Conservation (phyloP, 2,888 invertebrate genomes). For the Synanthedon formicaeformis region DNA sequence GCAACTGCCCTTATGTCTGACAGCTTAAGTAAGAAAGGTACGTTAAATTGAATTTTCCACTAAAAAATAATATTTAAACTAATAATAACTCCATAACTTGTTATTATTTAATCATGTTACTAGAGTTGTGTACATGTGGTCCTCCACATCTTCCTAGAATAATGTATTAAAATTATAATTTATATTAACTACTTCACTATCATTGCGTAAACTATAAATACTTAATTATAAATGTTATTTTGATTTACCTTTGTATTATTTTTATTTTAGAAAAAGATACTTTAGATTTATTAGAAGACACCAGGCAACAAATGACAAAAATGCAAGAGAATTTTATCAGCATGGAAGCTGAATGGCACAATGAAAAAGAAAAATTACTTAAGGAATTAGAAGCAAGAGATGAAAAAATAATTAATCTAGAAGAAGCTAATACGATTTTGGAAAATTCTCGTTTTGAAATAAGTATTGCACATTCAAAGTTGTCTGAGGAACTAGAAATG, state of each 20-base stretch:
- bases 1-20: conserved; percentile 83
- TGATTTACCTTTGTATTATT: neutral
- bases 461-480: conserved; percentile 65
- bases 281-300: conserved; percentile 80
- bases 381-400: conserved; percentile 69
- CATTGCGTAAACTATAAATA: too few relatives aligned
- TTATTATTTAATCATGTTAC: neutral
- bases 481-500: conserved; percentile 63
- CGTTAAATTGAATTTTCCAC: neutral
- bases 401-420: conserved; percentile 64
- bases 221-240: too few relatives aligned
- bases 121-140: too few relatives aligned
- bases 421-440: conserved; percentile 66
- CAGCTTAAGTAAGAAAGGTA: conserved; percentile 75
- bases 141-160: too few relatives aligned
- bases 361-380: conserved; percentile 71
- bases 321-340: conserved; percentile 83
- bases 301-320: conserved; percentile 81
- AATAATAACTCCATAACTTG: neutral
- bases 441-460: conserved; percentile 62
- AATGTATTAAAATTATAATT: too few relatives aligned
- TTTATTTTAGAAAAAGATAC: conserved; percentile 72
- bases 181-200: too few relatives aligned
- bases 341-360: conserved; percentile 78
- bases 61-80: neutral